Conservation (phyloP, 2,797 vertebrate species). For the Capromys pilorides region DNA sequence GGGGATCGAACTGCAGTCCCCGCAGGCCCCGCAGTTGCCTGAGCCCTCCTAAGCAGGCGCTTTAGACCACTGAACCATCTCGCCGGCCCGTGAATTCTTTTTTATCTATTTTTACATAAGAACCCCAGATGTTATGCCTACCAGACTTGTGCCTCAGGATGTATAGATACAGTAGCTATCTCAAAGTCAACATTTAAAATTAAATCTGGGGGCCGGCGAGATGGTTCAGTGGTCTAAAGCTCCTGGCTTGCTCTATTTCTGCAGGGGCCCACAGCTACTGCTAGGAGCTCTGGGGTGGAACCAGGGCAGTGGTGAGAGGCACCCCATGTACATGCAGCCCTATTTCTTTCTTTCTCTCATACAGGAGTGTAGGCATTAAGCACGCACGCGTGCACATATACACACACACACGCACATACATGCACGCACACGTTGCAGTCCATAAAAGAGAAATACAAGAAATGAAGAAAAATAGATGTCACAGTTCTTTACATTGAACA, state of each 20-base stretch:
- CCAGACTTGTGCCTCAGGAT: background rate
- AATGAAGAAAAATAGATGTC: background rate
- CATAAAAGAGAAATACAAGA: background rate
- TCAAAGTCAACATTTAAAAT: background rate
- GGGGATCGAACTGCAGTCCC: too few species aligned
- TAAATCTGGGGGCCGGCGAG: too few species aligned
- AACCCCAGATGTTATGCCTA: background rate
- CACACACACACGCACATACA: too few species aligned
- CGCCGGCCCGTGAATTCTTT: background rate
- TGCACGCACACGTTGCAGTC: too few species aligned
- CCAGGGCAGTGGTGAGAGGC: accelerated
- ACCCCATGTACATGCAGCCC: background rate
- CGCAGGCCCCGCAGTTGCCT: too few species aligned
- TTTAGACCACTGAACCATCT: too few species aligned
- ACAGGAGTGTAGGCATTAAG: background rate
- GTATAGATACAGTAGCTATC: background rate
- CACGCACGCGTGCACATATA: too few species aligned
- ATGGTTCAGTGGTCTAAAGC: too few species aligned
- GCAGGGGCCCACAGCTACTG: too few species aligned
- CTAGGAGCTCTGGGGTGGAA: background rate
- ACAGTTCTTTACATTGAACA: background rate
- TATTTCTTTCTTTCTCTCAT: background rate
- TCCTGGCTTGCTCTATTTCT: background rate
- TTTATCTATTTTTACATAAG: background rate
- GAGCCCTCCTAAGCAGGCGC: too few species aligned